Evolutionary conservation across 1,140 invertebrate species (phyloP).

Genomic region (Lepidostoma basale): DNA sequence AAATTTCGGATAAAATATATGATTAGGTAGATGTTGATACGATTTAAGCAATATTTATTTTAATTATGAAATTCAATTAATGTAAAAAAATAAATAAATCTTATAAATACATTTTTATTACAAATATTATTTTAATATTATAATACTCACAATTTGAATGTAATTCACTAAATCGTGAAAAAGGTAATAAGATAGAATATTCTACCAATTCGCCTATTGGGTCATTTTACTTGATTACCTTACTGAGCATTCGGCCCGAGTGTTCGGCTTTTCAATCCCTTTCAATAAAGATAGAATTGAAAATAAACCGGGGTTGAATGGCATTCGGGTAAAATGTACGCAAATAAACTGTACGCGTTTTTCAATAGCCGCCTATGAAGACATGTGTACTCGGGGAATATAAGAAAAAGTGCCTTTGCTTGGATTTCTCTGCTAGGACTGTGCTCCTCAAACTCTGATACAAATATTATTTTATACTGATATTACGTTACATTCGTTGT

Average conservation of each 20-base stretch:
- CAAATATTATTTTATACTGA: not conserved
- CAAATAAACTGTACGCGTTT: slow-evolving; percentile 24
- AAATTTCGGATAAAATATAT: too few relatives aligned
- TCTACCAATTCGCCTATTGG: slow-evolving; percentile 19
- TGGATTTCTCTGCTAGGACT: slow-evolving; percentile 8
- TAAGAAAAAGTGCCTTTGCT: slow-evolving; percentile 22
- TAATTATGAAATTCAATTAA: too few relatives aligned
- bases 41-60: too few relatives aligned
- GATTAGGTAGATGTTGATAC: too few relatives aligned
- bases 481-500: not conserved
- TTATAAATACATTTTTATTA: too few relatives aligned
- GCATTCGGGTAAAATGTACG: slow-evolving; percentile 25
- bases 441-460: not conserved
- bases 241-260: slow-evolving; percentile 2
- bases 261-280: not conserved
- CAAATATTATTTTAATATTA: too few relatives aligned
- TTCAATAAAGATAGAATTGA: slow-evolving; percentile 16
- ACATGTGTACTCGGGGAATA: slow-evolving; percentile 21
- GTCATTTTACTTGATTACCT: slow-evolving; percentile 32
- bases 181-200: not conserved
- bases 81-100: too few relatives aligned
- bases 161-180: not conserved
- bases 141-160: not conserved
- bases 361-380: slow-evolving; percentile 27
- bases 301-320: slow-evolving; percentile 17